phyloP scores from a whole-genome alignment of 1,140 invertebrate species.

The Bombus polaris region DNA sequence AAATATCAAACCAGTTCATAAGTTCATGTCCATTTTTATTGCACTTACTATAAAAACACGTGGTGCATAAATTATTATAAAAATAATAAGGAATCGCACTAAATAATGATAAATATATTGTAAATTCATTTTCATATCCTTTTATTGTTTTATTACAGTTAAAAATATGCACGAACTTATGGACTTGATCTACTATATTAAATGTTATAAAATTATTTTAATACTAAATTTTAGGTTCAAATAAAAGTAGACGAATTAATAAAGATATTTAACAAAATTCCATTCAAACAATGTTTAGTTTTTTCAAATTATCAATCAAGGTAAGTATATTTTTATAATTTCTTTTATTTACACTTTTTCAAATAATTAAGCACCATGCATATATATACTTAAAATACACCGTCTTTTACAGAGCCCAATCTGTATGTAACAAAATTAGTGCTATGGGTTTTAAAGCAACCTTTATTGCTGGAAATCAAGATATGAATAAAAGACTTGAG shows the following conservation, averaged over 20 bases:
- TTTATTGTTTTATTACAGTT: no score
- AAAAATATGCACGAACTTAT: no score
- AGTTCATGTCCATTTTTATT: background rate
- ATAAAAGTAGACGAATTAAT: slow-evolving; percentile 88
- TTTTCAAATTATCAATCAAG: slow-evolving; percentile 94
- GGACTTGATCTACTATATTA: background rate
- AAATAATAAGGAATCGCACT: background rate
- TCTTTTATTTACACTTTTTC: slow-evolving; percentile 28
- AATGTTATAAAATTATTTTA: background rate
- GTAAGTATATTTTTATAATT: slow-evolving; percentile 77
- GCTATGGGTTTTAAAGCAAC: slow-evolving; percentile 87
- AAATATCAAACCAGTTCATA: background rate
- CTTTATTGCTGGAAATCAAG: slow-evolving; percentile 89
- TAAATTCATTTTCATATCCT: background rate
- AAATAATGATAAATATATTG: background rate
- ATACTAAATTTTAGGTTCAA: slow-evolving; percentile 79
- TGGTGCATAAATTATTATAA: background rate
- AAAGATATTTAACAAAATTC: slow-evolving; percentile 87
- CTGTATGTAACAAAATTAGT: slow-evolving; percentile 88
- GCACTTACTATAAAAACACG: background rate
- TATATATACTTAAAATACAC: background rate
- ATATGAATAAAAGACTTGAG: slow-evolving; percentile 89
- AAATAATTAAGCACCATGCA: background rate
- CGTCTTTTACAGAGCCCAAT: slow-evolving; percentile 84
- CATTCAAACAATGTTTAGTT: slow-evolving; percentile 95